phyloP scores from a whole-genome alignment of 2,888 invertebrate genomes.

The Apamea sordens region DNA sequence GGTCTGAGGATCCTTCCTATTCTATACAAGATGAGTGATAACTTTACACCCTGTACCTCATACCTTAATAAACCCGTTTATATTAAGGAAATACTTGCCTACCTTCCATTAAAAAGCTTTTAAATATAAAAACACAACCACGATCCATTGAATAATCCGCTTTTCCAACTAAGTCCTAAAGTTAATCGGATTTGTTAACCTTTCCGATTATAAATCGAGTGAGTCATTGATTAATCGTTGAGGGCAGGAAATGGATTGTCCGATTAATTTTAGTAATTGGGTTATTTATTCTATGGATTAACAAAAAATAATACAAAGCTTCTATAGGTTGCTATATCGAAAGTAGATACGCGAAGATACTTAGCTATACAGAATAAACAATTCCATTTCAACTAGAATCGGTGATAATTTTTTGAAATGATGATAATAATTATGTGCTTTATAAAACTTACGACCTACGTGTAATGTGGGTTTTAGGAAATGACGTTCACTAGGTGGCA shows the following conservation, averaged over 20 bases:
- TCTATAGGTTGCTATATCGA: neutral
- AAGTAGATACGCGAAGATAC: neutral
- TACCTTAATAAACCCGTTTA: neutral
- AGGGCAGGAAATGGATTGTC: neutral
- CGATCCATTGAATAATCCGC: conserved; percentile 19
- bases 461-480: too few relatives aligned
- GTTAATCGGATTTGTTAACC: conserved; percentile 33
- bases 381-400: neutral
- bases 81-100: neutral
- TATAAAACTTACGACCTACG: too few relatives aligned
- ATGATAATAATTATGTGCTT: too few relatives aligned
- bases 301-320: neutral
- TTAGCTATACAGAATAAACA: neutral
- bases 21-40: too few relatives aligned
- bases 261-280: conserved; percentile 7
- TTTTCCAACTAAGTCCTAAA: conserved; percentile 15
- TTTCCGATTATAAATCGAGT: conserved; percentile 42
- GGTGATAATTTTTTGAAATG: neutral
- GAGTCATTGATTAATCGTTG: conserved; percentile 30
- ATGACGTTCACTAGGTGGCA: too few relatives aligned
- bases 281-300: conserved; percentile 15
- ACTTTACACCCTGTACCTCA: too few relatives aligned
- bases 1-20: too few relatives aligned
- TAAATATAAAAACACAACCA: conserved; percentile 16
- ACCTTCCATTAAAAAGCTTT: neutral